A percentile compares a stretch with the other conserved stretches of the same genome.
These are phyloP conservation scores for Colaptes auratus DNA, from an alignment of 2,113 vertebrate species.

Conservation along the genomic window DNA sequence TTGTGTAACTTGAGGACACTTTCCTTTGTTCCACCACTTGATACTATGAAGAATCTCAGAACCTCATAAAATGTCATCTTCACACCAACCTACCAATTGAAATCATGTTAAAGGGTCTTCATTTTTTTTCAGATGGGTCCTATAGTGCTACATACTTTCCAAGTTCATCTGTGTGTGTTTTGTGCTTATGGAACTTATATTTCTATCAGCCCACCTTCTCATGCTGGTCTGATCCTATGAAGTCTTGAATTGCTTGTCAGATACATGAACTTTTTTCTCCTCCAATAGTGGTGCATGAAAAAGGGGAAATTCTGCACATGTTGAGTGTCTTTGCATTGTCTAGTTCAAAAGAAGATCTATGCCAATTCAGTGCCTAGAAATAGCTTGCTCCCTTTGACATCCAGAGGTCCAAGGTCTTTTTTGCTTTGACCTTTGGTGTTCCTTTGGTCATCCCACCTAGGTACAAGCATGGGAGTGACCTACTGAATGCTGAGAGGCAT, in stretches of 20 bases:
- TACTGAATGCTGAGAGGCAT: background rate
- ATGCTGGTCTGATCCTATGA: background rate
- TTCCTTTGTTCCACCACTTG: too few species aligned
- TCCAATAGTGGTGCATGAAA: fast-evolving
- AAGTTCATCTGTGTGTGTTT: background rate
- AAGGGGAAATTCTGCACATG: background rate
- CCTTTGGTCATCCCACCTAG: background rate
- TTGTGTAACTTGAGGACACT: too few species aligned
- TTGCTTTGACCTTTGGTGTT: background rate
- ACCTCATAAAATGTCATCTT: background rate
- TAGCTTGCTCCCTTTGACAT: background rate
- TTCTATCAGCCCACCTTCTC: background rate
- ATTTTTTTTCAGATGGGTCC: background rate
- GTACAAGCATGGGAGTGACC: background rate
- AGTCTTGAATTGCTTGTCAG: background rate
- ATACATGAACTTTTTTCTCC: fast-evolving
- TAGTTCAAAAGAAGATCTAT: background rate
- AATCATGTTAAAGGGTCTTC: background rate
- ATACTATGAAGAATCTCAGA: background rate
- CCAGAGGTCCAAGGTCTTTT: background rate
- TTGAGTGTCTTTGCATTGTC: background rate
- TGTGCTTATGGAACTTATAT: background rate
- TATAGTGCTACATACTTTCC: fast-evolving
- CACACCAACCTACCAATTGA: background rate
- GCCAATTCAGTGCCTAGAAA: background rate